Conservation (phyloP, 2,888 invertebrate genomes). For the Andrena flavipes region DNA sequence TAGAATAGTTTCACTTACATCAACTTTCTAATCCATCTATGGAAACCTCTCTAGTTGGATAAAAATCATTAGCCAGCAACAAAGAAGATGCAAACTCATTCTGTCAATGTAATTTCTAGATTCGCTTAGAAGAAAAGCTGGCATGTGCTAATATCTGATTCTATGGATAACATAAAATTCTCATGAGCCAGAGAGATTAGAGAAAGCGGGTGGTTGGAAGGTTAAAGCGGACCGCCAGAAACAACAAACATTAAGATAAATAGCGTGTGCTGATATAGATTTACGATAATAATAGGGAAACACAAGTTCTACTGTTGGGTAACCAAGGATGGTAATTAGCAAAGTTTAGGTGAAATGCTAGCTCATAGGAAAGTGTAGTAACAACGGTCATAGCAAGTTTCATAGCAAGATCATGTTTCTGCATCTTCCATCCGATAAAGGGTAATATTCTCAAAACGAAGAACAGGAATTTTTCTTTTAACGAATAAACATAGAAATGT, state of each 20-base stretch:
- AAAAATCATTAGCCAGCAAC: constrained; percentile 11
- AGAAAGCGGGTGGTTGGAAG: constrained; percentile 48
- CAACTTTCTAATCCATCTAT: constrained; percentile 1
- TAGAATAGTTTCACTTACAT: not conserved
- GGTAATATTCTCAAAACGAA: too few relatives aligned
- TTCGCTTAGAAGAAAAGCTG: constrained; percentile 7
- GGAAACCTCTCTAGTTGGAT: constrained; percentile 4
- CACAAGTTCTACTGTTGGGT: not conserved
- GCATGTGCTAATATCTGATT: constrained; percentile 10
- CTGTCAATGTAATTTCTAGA: not conserved
- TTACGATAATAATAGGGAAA: not conserved
- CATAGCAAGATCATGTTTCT: too few relatives aligned
- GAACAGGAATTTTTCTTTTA: too few relatives aligned
- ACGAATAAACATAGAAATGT: too few relatives aligned
- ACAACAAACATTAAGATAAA: constrained; percentile 56
- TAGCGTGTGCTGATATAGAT: not conserved
- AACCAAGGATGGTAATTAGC: constrained; percentile 15
- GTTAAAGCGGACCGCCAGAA: constrained; percentile 16
- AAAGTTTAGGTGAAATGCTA: constrained; percentile 14
- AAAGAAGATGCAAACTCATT: constrained; percentile 5
- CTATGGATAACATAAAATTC: constrained; percentile 40
- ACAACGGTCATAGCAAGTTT: too few relatives aligned
- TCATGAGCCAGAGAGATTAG: constrained; percentile 45
- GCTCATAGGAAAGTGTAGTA: too few relatives aligned
- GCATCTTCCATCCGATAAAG: too few relatives aligned